Evolutionary conservation across 2,888 invertebrate species (phyloP).

Genomic region (Notodromas monacha): DNA sequence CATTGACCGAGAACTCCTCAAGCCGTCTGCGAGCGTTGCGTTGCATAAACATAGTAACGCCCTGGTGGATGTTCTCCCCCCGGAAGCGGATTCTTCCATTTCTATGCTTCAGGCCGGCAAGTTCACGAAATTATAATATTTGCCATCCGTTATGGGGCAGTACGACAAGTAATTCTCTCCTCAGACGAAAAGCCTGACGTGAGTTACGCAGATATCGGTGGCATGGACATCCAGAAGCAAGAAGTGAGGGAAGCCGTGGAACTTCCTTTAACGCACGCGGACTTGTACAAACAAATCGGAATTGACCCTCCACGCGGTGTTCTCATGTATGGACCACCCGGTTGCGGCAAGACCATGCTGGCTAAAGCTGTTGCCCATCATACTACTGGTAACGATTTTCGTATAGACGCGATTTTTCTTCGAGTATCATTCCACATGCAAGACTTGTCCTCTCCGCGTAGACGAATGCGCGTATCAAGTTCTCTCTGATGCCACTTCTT

Average conservation of each 20-base stretch:
- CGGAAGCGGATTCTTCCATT: slow-evolving; percentile 94
- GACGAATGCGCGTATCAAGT: too few species aligned
- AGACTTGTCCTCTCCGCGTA: too few species aligned
- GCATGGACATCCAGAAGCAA: slow-evolving; percentile 98
- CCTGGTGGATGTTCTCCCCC: slow-evolving; percentile 90
- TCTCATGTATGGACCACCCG: slow-evolving; percentile 93
- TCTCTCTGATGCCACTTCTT: too few species aligned
- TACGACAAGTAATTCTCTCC: not conserved
- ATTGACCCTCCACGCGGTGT: slow-evolving; percentile 96
- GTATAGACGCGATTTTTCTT: too few species aligned
- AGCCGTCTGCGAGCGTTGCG: slow-evolving; percentile 91
- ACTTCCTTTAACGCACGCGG: slow-evolving; percentile 85
- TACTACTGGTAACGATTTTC: slow-evolving; percentile 37
- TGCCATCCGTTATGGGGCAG: not conserved
- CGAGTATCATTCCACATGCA: too few species aligned
- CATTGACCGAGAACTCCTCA: slow-evolving; percentile 78
- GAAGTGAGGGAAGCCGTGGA: slow-evolving; percentile 97
- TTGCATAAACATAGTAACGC: slow-evolving; percentile 98
- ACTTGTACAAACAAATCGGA: slow-evolving; percentile 54
- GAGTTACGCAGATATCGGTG: slow-evolving; percentile 85
- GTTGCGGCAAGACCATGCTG: slow-evolving; percentile 97
- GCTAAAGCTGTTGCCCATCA: slow-evolving; percentile 97
- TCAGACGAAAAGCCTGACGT: slow-evolving; percentile 91
- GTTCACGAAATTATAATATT: slow-evolving; percentile 7
- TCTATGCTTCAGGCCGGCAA: slow-evolving; percentile 78